Base-by-base conservation (phyloP, 2,113 vertebrate genomes). In the Lagenorhynchus albirostris region DNA sequence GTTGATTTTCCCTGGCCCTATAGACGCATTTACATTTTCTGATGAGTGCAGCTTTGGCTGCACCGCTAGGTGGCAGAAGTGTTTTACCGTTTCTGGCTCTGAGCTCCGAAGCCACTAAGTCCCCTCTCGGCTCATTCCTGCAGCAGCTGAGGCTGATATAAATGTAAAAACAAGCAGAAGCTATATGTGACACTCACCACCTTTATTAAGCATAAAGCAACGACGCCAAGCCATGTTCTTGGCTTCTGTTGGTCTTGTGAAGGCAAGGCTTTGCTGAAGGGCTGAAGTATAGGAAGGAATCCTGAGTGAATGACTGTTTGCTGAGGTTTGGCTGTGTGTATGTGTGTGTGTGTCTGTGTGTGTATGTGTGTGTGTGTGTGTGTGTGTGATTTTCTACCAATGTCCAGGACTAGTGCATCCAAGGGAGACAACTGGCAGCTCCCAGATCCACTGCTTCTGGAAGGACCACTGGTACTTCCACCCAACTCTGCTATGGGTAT, bases 31-130 rank as follows among this genome's bases (percentile, higher is more conserved):
- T 3, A 1, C 2, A 0, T 60, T 31, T 58, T 26, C 65, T 3
- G 1, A 2, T 3, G 74, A 50, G 1, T 63, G n/a, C 13, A 33
- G 6, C 15, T 41, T 5, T 0, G 2, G 0, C 12, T 21, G 0
- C 0, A 29, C 98, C 99, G 77, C 98, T 97, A 98, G 99, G 91
- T 99, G 99, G 98, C 99, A 97, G 84, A 85, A 93, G 96, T 29
- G 70, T 0, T 97, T 92, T 94, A 44, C 87, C 26, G 13, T 98
- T 68, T 31, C 38, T 44, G 5, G 3, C n/a, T 58, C 23, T 47
- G 21, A 0, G 4, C 29, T 74, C 15, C 0, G 20, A 33, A 55
- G 15, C 83, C 50, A 2, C 29, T 1, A 11, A 60, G 62, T 18
- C 26, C 9, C 15, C 15, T 44, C 60, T 13, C 18, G 1, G 85